Base-by-base conservation (phyloP, 1,140 invertebrate species). In the Mactra quadrangularis region DNA sequence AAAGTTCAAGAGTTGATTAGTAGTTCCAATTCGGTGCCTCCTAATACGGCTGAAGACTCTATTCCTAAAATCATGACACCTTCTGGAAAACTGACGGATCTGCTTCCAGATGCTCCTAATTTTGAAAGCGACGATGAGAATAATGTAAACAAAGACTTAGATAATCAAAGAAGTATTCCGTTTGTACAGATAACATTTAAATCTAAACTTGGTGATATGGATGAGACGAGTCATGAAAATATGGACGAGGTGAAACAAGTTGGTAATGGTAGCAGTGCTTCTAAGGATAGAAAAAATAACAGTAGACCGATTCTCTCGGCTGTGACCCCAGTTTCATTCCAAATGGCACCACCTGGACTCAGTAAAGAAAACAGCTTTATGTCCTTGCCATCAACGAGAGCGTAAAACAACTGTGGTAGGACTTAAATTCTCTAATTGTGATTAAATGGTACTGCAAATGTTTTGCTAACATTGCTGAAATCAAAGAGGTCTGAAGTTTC, bases 111-210 rank as follows among this genome's bases (percentile, higher is more conserved):
- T n/a, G 33, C 9, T 6, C 50, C 7, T 38, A 41, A 53, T 25
- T 45, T 45, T 22, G 27, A 53, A 52, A 29, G 33, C 22, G 29
- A n/a, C 13, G 70, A 41, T 15, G 38, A 22, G n/a, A 38, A 38
- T 1, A 11, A n/a, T 31, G 9, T 22, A 22, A 15, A 19, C 13
- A 57, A 4, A 41, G 55, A 13, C 15, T 11, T 31, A 25, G 33
- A 72, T 15, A 38, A 72, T 22, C 53, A n/a, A 38, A 59, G 77
- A 47, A 59, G 29, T 33, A 57, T 81, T 29, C 77, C 77, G 22
- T 81, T 81, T 70, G 66, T 81, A 50, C 64, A 81, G 31, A 81
- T 81, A 27, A 81, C 77, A 31, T 71, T 81, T 38, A 81, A 81
- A 71, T 3, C 19, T 3, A 78, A 27, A 47, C 27, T 19, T 15